Conservation (phyloP, 2,888 invertebrate genomes). For the Fissipunctia ypsillon region DNA sequence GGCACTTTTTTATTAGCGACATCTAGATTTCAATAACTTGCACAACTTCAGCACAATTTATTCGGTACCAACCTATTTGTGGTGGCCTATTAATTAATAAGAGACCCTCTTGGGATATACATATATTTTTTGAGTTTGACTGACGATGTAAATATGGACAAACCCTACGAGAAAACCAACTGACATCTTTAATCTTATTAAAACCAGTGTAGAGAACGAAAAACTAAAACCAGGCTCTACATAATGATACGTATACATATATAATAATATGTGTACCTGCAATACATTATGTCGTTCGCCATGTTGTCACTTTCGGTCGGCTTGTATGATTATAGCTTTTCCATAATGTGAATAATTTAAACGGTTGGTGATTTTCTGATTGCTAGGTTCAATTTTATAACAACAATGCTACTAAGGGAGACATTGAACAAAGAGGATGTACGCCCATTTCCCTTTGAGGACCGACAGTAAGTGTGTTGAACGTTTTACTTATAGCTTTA, state of each 20-base stretch:
- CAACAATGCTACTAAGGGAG: constrained; percentile 7
- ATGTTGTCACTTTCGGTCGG: constrained; percentile 34
- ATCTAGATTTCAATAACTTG: neutral
- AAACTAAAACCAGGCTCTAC: neutral
- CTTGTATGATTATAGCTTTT: constrained; percentile 39
- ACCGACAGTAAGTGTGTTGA: neutral
- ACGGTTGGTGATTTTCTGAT: constrained; percentile 49
- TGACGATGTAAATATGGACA: neutral
- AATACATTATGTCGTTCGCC: neutral
- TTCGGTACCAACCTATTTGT: neutral
- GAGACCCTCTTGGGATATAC: neutral
- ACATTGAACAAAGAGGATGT: constrained; percentile 30
- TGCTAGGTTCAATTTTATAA: constrained; percentile 38
- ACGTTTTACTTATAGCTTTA: neutral
- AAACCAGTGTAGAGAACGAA: neutral
- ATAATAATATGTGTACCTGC: neutral
- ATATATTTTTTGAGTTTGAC: neutral
- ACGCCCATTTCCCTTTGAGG: constrained; percentile 53
- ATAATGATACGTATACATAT: neutral
- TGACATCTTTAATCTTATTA: neutral
- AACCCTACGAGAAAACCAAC: neutral
- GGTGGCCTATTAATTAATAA: neutral
- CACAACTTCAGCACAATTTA: neutral
- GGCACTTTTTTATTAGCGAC: neutral
- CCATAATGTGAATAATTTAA: constrained; percentile 35